Conservation (phyloP, 2,797 vertebrate species). For the Lemur catta region DNA sequence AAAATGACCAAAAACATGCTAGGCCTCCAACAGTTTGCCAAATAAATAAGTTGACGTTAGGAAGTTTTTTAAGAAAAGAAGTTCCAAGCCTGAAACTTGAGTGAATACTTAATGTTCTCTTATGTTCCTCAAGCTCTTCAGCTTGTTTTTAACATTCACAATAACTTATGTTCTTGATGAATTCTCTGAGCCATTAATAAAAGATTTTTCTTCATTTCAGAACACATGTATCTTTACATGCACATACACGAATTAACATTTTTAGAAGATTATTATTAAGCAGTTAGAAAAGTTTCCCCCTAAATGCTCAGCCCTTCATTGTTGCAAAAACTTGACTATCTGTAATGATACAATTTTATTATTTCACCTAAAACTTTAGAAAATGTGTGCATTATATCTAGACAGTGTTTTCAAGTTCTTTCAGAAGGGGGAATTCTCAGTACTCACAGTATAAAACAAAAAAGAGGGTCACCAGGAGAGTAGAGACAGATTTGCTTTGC, state of each 20-base stretch:
- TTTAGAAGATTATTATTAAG: constrained; percentile 33
- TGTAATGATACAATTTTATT: constrained; percentile 18
- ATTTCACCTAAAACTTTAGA: constrained; percentile 30
- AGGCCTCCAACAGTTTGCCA: background rate
- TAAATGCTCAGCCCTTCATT: background rate
- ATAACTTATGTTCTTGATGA: constrained; percentile 6
- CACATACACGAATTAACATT: background rate
- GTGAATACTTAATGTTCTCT: background rate
- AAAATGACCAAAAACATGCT: background rate
- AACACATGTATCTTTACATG: background rate
- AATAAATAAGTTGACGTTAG: background rate
- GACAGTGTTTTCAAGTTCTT: background rate
- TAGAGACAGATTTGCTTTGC: background rate
- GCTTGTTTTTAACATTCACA: background rate
- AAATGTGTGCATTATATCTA: background rate
- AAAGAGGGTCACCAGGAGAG: background rate
- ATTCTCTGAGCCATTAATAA: background rate
- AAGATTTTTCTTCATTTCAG: background rate
- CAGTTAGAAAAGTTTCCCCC: constrained; percentile 10
- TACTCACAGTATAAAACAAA: background rate
- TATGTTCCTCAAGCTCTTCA: background rate
- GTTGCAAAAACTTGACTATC: background rate
- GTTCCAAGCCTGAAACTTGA: background rate
- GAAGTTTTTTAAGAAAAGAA: background rate
- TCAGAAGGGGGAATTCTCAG: background rate